Evolutionary conservation across 2,888 invertebrate genomes (phyloP), one percentile per base, ranked within the genome.

Genomic region (Lithosia quadra): DNA sequence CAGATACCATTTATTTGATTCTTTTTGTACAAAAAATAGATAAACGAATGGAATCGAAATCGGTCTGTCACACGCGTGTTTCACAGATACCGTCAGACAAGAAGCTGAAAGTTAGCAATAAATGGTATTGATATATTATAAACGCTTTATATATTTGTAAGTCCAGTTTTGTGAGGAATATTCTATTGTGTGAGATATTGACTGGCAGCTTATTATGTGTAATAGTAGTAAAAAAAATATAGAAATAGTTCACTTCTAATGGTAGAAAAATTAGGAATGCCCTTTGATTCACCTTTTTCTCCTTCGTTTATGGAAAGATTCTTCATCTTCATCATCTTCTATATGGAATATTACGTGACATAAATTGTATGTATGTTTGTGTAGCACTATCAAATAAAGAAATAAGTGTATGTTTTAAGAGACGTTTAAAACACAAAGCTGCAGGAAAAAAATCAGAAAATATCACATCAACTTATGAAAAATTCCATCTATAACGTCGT

Each of bases 21-120:
- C 49, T 18, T 49, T n/a, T 49, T 49, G n/a, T 49, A 49, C n/a
- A 5, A 49, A 49, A 49, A n/a, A 49, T 49, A 15, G 49, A 49
- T n/a, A 8, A 49, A 49, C 49, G 18, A 49, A 49, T 49, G 49
- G n/a, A 49, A 49, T 49, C n/a, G 49, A 49, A 49, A 49, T 49
- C 49, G 49, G 49, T 49, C 49, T 49, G 49, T 49, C 49, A 49
- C 49, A 49, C 49, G 49, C 49, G 49, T 49, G 49, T 49, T 49
- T 49, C 49, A 49, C 49, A 49, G 49, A 49, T 49, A 49, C n/a
- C 49, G n/a, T 49, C n/a, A n/a, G 49, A n/a, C 49, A 49, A 49
- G 49, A 49, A 49, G 49, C 49, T 49, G 49, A 49, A 49, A 49
- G 49, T 49, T 49, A 49, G 49, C 49, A 49, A 49, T 49, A 49